These are phyloP conservation scores for Hemiprocne comata DNA, from an alignment of 2,113 vertebrate genomes.

Conservation along the genomic window DNA sequence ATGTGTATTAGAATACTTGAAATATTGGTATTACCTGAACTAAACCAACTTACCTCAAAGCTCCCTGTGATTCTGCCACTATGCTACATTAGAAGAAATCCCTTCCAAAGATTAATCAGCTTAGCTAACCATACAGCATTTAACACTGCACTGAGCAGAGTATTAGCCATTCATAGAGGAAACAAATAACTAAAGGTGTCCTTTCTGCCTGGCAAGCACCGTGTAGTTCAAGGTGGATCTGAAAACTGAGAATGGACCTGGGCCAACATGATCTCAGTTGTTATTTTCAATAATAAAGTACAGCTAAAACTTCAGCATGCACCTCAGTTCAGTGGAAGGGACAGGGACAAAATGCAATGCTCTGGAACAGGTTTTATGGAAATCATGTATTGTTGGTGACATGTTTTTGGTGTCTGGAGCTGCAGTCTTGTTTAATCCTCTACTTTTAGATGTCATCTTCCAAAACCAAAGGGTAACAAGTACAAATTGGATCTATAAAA, in stretches of 20 bases:
- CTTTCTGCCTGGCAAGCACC: conserved; percentile 4
- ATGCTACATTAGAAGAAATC: neutral
- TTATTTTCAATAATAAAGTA: conserved; percentile 14
- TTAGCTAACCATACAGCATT: neutral
- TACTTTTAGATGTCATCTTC: conserved; percentile 39
- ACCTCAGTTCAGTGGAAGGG: neutral
- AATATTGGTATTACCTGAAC: neutral
- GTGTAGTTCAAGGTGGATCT: conserved; percentile 31
- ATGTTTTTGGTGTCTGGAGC: conserved; percentile 16
- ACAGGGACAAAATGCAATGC: neutral
- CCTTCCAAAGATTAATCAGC: neutral
- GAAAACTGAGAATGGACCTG: neutral
- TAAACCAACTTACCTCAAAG: neutral
- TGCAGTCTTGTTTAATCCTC: conserved; percentile 15
- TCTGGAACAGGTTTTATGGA: conserved; percentile 5
- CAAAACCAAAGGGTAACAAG: conserved; percentile 45
- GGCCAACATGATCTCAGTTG: neutral
- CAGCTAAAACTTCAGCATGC: conserved; percentile 17
- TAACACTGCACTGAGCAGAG: neutral
- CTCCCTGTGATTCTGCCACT: neutral
- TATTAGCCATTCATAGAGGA: neutral
- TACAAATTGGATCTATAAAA: conserved; percentile 42
- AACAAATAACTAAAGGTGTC: neutral
- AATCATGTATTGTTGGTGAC: neutral
- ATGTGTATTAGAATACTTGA: neutral